phyloP scores from a whole-genome alignment of 2,797 vertebrate genomes.

The Synaphobranchus kaupii region DNA sequence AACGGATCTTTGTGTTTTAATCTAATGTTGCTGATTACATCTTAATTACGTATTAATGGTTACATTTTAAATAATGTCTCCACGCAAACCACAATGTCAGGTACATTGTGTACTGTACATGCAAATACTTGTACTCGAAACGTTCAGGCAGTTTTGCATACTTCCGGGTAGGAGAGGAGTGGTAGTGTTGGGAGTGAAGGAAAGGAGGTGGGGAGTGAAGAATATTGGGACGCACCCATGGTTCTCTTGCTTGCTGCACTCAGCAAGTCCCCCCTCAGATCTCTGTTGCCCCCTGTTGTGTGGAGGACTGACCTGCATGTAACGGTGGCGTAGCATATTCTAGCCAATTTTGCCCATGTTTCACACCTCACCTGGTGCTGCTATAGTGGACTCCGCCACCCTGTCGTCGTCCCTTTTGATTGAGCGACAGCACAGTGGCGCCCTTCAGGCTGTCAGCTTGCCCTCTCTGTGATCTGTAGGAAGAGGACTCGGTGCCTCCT shows the following conservation, averaged over 20 bases:
- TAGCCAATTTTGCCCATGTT: not conserved
- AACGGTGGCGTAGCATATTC: not conserved
- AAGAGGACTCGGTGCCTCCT: conserved; percentile 91
- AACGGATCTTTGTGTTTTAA: no score
- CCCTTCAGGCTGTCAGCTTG: conserved; percentile 61
- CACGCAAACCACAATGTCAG: no score
- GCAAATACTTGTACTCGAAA: no score
- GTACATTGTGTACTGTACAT: no score
- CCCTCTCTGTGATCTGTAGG: conserved; percentile 87
- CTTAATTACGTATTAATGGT: no score
- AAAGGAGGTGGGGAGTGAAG: no score
- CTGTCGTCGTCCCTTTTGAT: not conserved
- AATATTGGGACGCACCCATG: no score
- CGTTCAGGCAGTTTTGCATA: no score
- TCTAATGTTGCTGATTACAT: no score
- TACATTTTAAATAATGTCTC: no score
- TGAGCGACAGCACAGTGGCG: conserved; percentile 20
- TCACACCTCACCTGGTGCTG: not conserved
- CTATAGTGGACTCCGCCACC: not conserved
- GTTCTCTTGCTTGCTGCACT: not conserved
- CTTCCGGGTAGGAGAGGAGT: no score
- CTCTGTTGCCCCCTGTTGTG: conserved; percentile 2
- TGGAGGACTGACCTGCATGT: not conserved
- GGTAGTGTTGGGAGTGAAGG: no score
- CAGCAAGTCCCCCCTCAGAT: not conserved